phyloP scores from a whole-genome alignment of 1,140 invertebrate genomes.

The Antheraea mylitta region DNA sequence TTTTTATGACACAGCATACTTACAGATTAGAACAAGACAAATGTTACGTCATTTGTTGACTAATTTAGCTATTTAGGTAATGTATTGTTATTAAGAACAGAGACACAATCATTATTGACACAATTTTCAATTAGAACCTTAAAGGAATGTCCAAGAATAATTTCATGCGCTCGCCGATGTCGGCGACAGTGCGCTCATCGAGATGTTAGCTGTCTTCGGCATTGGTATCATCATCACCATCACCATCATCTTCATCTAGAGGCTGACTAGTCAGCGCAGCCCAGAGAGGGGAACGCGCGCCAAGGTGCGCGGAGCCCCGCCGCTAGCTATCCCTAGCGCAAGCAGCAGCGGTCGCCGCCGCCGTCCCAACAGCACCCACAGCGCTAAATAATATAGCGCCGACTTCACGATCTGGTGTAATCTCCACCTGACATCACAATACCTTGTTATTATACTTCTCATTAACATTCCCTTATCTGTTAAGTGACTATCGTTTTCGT shows the following conservation, averaged over 20 bases:
- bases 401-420: slow-evolving; percentile 79
- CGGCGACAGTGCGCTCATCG: slow-evolving; percentile 68
- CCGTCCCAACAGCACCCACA: slow-evolving; percentile 68
- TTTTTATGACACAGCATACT: too few species aligned
- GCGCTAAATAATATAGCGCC: slow-evolving; percentile 66
- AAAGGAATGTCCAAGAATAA: slow-evolving; percentile 80
- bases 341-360: slow-evolving; percentile 59
- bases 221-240: slow-evolving; percentile 54
- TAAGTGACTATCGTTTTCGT: too few species aligned
- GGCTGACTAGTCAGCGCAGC: slow-evolving; percentile 83
- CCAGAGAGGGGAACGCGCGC: slow-evolving; percentile 82
- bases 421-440: slow-evolving; percentile 61
- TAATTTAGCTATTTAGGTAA: too few species aligned
- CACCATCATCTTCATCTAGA: slow-evolving; percentile 64
- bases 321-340: slow-evolving; percentile 77
- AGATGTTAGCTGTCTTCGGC: slow-evolving; percentile 77
- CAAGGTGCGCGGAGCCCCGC: slow-evolving; percentile 68
- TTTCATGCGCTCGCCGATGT: slow-evolving; percentile 78
- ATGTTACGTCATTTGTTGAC: too few species aligned
- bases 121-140: slow-evolving; percentile 43
- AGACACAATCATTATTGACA: too few species aligned
- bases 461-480: too few species aligned
- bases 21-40: too few species aligned
- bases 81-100: too few species aligned
- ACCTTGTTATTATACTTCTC: too few species aligned